Evolutionary conservation across 1,140 invertebrate species (phyloP).

Genomic region (Rhyzopertha dominica): DNA sequence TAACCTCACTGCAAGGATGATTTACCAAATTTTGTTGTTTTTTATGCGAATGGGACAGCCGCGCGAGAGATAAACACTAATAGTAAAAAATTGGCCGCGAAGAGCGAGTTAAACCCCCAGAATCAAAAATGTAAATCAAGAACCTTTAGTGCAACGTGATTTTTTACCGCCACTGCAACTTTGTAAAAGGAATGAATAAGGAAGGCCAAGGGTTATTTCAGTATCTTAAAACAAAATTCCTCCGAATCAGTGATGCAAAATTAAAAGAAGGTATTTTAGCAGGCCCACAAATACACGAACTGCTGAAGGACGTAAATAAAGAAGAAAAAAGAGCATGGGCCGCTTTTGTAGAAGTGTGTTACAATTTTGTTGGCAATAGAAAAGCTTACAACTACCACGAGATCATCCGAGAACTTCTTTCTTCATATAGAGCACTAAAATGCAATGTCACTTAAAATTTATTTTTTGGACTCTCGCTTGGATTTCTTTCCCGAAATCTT

Average conservation of each 20-base stretch:
- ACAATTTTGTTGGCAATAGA: constrained; percentile 31
- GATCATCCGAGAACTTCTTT: constrained; percentile 25
- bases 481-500: constrained; percentile 37
- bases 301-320: constrained; percentile 23
- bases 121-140: constrained; percentile 28
- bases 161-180: constrained; percentile 37
- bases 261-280: constrained; percentile 40
- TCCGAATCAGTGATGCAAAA: constrained; percentile 34
- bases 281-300: constrained; percentile 34
- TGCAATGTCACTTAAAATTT: constrained; percentile 39
- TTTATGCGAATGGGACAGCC: constrained; percentile 24
- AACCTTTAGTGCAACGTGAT: constrained; percentile 28
- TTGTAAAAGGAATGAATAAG: constrained; percentile 41
- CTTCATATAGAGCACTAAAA: constrained; percentile 17
- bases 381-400: constrained; percentile 27
- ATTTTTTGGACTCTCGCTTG: constrained; percentile 40
- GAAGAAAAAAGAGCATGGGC: constrained; percentile 9
- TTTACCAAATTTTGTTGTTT: no score
- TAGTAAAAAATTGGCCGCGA: constrained; percentile 15
- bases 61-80: constrained; percentile 35
- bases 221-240: constrained; percentile 36
- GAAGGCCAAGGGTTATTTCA: constrained; percentile 36
- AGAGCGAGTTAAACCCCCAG: constrained; percentile 12
- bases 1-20: no score
- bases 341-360: no score